These are phyloP conservation scores for Cynoglossus semilaevis DNA, from an alignment of 2,113 vertebrate species.

Conservation along the genomic window DNA sequence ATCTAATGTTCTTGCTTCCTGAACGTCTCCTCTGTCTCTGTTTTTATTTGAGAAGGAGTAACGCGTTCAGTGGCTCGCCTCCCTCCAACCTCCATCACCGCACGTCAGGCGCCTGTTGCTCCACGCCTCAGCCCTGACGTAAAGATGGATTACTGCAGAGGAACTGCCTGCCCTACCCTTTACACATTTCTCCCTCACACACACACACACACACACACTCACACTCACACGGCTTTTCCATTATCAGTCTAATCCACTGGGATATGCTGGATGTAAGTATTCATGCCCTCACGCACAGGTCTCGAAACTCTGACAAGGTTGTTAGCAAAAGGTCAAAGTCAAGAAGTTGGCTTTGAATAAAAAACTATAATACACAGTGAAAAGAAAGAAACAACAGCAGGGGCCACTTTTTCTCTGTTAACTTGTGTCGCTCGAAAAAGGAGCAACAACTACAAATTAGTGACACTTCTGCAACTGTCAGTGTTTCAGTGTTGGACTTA, in stretches of 20 bases:
- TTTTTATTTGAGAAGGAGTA: constrained; percentile 40
- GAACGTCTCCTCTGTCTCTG: constrained; percentile 28
- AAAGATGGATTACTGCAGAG: constrained; percentile 73
- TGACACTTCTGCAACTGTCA: too few species aligned
- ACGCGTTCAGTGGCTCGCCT: constrained; percentile 41
- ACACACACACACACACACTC: constrained; percentile 23
- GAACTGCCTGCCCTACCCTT: constrained; percentile 67
- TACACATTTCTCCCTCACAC: constrained; percentile 61
- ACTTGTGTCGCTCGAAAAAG: too few species aligned
- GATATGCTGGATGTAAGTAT: not conserved
- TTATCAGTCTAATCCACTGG: constrained; percentile 53
- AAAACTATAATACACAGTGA: constrained; percentile 45
- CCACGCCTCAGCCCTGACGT: constrained; percentile 54
- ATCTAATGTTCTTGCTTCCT: constrained; percentile 30
- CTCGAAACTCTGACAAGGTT: constrained; percentile 60
- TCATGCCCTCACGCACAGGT: constrained; percentile 33
- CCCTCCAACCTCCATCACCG: constrained; percentile 16
- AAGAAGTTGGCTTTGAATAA: constrained; percentile 53
- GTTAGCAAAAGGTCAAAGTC: constrained; percentile 69
- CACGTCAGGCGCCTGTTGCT: constrained; percentile 63
- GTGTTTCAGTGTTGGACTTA: too few species aligned
- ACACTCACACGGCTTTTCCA: constrained; percentile 48
- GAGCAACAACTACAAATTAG: too few species aligned
- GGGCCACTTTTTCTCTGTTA: constrained; percentile 25
- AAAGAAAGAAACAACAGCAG: constrained; percentile 18